Conservation (phyloP, 2,888 invertebrate genomes). For the Pyrrhosoma nymphula region DNA sequence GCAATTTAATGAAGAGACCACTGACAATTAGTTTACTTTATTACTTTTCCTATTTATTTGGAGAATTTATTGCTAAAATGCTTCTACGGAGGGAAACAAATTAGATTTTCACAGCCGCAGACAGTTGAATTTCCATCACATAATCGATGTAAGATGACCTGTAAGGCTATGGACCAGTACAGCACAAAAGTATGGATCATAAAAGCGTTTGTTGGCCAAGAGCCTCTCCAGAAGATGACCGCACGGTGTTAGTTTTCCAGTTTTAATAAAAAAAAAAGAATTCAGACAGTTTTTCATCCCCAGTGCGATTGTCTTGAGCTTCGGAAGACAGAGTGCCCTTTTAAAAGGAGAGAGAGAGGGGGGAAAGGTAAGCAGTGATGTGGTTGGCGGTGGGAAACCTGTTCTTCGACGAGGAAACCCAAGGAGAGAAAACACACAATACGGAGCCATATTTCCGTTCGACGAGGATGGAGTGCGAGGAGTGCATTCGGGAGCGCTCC, state of each 20-base stretch:
- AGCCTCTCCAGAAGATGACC: neutral
- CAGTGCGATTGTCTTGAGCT: neutral
- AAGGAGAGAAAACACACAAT: neutral
- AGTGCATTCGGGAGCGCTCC: neutral
- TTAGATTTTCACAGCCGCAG: no score
- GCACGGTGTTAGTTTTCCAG: neutral
- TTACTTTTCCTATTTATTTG: no score
- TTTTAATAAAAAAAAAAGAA: neutral
- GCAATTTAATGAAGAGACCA: no score
- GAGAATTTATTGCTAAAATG: no score
- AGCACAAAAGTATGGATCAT: neutral
- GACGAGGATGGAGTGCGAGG: constrained; percentile 9
- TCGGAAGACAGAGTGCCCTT: neutral
- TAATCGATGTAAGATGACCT: neutral
- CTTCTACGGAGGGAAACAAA: no score
- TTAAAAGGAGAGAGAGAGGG: neutral
- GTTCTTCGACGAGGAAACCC: neutral
- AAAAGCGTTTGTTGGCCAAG: neutral
- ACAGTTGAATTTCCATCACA: no score
- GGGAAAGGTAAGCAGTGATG: neutral
- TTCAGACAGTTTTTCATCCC: neutral
- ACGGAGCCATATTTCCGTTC: neutral
- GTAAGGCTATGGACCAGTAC: neutral
- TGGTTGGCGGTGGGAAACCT: neutral
- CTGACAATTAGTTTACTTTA: no score